A percentile compares a stretch with the other conserved stretches of the same genome.
phyloP scores from a whole-genome alignment of 2,888 invertebrate species.

The Eugnorisma glareosa region DNA sequence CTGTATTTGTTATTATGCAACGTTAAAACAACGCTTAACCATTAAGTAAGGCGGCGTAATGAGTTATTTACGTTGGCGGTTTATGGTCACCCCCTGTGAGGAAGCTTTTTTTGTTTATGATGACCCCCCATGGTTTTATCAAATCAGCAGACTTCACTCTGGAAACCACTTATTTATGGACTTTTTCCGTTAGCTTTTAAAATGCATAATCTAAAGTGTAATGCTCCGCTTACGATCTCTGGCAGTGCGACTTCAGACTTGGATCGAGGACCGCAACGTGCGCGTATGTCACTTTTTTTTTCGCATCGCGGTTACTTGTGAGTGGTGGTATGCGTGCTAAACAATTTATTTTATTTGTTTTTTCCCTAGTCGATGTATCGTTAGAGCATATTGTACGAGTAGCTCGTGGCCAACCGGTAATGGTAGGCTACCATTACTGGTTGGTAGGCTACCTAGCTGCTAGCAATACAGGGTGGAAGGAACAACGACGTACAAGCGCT shows the following conservation, averaged over 20 bases:
- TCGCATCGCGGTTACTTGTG: neutral
- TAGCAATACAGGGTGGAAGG: too few species aligned
- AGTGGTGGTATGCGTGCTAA: neutral
- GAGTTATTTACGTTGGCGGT: constrained; percentile 23
- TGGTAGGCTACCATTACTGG: too few species aligned
- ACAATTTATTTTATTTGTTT: neutral
- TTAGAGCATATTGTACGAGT: too few species aligned
- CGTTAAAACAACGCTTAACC: constrained; percentile 55
- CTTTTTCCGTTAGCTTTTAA: neutral
- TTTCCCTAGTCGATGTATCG: neutral
- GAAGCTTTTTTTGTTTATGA: constrained; percentile 36
- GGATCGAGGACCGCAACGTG: neutral
- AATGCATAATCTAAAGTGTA: neutral
- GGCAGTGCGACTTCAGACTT: neutral
- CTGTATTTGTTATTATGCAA: constrained; percentile 55
- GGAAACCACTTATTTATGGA: neutral
- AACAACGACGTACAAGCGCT: too few species aligned
- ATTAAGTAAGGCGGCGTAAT: constrained; percentile 43
- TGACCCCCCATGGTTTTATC: neutral
- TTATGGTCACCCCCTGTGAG: constrained; percentile 24
- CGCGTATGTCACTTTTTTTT: neutral
- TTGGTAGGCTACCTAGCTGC: neutral
- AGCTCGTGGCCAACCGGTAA: neutral
- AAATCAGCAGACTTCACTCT: neutral
- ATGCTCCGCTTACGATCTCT: neutral